phyloP scores from a whole-genome alignment of 2,797 vertebrate genomes.

The Petrocephalus schoutedeni region DNA sequence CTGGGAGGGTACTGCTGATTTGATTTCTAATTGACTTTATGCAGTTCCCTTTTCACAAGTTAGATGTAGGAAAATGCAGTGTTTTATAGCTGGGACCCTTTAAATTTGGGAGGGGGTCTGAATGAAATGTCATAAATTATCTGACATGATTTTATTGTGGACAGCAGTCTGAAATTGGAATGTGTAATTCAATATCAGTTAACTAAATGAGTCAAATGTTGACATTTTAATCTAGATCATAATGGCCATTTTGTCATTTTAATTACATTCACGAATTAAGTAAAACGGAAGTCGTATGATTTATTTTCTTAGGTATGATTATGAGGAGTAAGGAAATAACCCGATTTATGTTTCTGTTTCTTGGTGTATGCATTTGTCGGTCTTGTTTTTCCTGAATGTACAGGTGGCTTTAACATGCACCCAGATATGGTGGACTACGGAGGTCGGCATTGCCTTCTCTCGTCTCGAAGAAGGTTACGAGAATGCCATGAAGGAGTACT shows the following conservation, averaged over 20 bases:
- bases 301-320: background rate
- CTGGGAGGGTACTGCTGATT: background rate
- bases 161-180: background rate
- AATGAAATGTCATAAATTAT: background rate
- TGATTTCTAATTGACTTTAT: background rate
- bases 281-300: background rate
- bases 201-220: slow-evolving; percentile 13
- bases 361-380: background rate
- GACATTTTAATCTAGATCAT: slow-evolving; percentile 15
- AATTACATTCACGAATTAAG: background rate
- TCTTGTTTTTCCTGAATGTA: background rate
- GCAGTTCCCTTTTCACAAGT: background rate
- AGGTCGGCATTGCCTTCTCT: slow-evolving; percentile 80
- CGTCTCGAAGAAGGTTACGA: slow-evolving; percentile 87
- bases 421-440: slow-evolving; percentile 95
- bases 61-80: slow-evolving; percentile 10
- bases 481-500: slow-evolving; percentile 84
- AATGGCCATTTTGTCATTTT: slow-evolving; percentile 14
- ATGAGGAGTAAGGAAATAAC: background rate
- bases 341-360: background rate
- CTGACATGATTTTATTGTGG: background rate
- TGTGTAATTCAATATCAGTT: slow-evolving; percentile 15
- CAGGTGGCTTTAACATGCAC: slow-evolving; percentile 85
- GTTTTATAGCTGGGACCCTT: background rate
- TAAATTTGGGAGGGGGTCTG: slow-evolving; percentile 4